Base-by-base conservation (phyloP, 1,140 invertebrate species). In the Saccostrea cuccullata region DNA sequence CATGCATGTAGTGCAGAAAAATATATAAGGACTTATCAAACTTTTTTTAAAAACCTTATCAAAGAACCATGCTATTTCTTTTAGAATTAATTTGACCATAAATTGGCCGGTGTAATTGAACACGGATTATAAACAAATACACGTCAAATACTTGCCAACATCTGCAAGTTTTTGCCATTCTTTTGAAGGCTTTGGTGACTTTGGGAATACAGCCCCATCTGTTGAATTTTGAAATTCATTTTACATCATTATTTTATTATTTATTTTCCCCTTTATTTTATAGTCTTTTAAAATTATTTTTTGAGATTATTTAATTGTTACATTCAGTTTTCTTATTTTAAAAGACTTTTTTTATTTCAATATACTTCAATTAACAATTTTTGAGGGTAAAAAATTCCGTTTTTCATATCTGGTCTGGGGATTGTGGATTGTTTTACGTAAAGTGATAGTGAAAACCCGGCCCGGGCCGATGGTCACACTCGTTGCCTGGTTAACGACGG, bases 21-120 rank as follows among this genome's bases (percentile, higher is more conserved):
- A 36, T 13, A 26, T 77, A 30, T 77, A 30, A 13, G 26, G 26
- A 77, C 70, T 36, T 77, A 77, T 26, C 70, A 77, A 77, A 30
- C 70, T 15, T 30, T 26, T 15, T 36, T 36, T 40, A 36, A 77
- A 36, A 77, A 77, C 70, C 70, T 77, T 77, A 77, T 77, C 70
- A 26, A 77, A 77, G 70, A 77, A 30, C 13, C 70, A 77, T 77
- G 70, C 26, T 23, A 6, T 64, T 77, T 77, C 23, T 15, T 77
- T 77, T 77, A 77, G n/a, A 77, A 77, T 77, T 30, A 77, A 30
- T 77, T 26, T 77, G 26, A 77, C 70, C 70, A 77, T 77, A 77
- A 77, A 77, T 77, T 77, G 70, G 70, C 70, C 26, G 30, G 70
- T 36, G 70, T 36, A 36, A 77, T 77, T 13, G 26, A 77, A 77